These are phyloP conservation scores for Diadumene lineata DNA, from an alignment of 92 coral and sea anemone genomes.

Conservation along the genomic window DNA sequence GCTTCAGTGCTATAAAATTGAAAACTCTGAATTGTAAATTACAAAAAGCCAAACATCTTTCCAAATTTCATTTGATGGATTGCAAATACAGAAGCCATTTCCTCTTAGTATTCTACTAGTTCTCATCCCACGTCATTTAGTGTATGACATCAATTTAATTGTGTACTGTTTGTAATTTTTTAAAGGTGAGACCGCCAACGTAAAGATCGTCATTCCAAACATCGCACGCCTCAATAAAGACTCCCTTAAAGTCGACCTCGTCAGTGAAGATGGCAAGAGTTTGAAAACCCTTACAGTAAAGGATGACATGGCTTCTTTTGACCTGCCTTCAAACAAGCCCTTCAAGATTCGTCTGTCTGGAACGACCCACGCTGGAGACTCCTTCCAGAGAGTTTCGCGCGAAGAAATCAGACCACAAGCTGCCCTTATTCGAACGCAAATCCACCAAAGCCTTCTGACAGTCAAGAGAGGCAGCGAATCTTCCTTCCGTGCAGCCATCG, in stretches of 20 bases:
- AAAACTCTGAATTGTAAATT: no score
- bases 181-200: slow-evolving; percentile 49
- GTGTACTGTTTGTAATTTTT: not conserved
- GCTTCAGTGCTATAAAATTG: no score
- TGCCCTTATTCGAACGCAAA: slow-evolving; percentile 34
- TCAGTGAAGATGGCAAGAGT: slow-evolving; percentile 28
- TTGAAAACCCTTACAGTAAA: slow-evolving; percentile 23
- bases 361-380: slow-evolving; percentile 29
- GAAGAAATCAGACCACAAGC: slow-evolving; percentile 41
- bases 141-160: not conserved
- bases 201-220: slow-evolving; percentile 53
- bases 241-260: slow-evolving; percentile 38
- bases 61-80: no score
- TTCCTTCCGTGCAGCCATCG: slow-evolving; percentile 19
- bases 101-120: no score
- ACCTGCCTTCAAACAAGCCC: slow-evolving; percentile 34
- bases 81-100: no score
- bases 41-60: no score
- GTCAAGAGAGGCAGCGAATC: slow-evolving; percentile 26
- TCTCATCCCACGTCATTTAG: not conserved
- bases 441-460: slow-evolving; percentile 27
- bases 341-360: slow-evolving; percentile 66
- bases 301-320: slow-evolving; percentile 46
- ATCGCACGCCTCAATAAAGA: slow-evolving; percentile 39
- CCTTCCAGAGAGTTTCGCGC: slow-evolving; percentile 67